phyloP scores from a whole-genome alignment of 2,113 vertebrate species.

The Caracal caracal region DNA sequence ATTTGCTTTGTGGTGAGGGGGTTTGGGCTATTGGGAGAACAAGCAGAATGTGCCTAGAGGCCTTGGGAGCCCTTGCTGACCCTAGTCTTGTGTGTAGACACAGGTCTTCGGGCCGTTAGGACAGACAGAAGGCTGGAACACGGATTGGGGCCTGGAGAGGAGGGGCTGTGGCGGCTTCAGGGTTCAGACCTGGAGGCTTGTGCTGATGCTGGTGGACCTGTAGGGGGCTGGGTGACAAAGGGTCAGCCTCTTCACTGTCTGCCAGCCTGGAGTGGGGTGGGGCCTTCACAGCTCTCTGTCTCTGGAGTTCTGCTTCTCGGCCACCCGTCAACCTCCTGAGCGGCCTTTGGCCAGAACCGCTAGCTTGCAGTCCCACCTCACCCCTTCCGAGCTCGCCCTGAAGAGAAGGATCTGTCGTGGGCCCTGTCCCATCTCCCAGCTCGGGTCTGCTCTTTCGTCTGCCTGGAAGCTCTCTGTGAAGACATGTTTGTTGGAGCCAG shows the following conservation, averaged over 20 bases:
- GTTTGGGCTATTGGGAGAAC: neutral
- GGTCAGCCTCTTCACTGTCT: too few relatives aligned
- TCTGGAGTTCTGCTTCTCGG: neutral
- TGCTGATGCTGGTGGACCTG: neutral
- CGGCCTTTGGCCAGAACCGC: neutral
- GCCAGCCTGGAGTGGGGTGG: neutral
- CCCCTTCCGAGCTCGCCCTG: neutral
- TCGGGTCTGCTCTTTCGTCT: neutral
- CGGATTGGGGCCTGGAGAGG: neutral
- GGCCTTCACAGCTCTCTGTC: neutral
- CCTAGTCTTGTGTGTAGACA: neutral
- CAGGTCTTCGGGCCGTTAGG: neutral
- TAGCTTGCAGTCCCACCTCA: neutral
- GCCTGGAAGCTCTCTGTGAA: neutral
- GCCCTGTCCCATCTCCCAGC: neutral
- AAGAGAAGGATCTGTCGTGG: neutral
- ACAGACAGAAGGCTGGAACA: neutral
- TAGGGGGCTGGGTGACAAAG: rapidly evolving
- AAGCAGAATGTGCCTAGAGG: too few relatives aligned
- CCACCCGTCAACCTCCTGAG: rapidly evolving
- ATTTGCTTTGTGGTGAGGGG: neutral
- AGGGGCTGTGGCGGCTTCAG: neutral
- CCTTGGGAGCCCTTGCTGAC: neutral
- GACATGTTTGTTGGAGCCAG: neutral
- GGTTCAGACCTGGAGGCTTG: neutral